phyloP scores from a whole-genome alignment of 2,797 vertebrate genomes.

The Fistularia tabacaria region DNA sequence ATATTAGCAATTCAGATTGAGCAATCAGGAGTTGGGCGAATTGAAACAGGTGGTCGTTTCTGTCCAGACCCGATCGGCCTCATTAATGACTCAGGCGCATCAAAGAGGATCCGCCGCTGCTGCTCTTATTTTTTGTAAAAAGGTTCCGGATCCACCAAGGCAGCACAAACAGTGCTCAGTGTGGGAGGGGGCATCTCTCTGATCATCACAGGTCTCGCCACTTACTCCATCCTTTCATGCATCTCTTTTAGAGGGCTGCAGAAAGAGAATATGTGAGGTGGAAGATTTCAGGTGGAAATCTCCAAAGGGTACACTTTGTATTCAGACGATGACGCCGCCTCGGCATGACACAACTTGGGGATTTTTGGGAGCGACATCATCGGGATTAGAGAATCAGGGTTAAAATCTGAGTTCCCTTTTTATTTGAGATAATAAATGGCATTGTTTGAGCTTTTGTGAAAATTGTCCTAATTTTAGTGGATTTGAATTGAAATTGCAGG shows the following conservation, averaged over 20 bases:
- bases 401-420: too few relatives aligned
- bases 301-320: slow-evolving; percentile 31
- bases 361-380: too few relatives aligned
- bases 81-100: slow-evolving; percentile 40
- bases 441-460: too few relatives aligned
- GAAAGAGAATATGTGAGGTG: slow-evolving; percentile 57
- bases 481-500: too few relatives aligned
- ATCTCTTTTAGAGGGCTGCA: slow-evolving; percentile 32
- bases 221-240: slow-evolving; percentile 32
- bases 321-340: slow-evolving; percentile 29
- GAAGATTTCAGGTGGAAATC: slow-evolving; percentile 39
- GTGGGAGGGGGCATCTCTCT: slow-evolving; percentile 33
- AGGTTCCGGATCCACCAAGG: slow-evolving; percentile 24
- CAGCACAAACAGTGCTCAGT: slow-evolving; percentile 32
- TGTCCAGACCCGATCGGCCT: slow-evolving; percentile 36
- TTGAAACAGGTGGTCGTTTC: slow-evolving; percentile 40
- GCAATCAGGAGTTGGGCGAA: slow-evolving; percentile 10
- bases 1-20: background rate
- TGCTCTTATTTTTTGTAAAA: slow-evolving; percentile 27
- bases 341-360: too few relatives aligned
- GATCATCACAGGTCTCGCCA: slow-evolving; percentile 28
- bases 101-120: slow-evolving; percentile 33
- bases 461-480: too few relatives aligned
- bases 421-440: too few relatives aligned
- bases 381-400: too few relatives aligned